Evolutionary conservation across 2,113 vertebrate species (phyloP).

Genomic region (Stomatorhinus ivindoensis): DNA sequence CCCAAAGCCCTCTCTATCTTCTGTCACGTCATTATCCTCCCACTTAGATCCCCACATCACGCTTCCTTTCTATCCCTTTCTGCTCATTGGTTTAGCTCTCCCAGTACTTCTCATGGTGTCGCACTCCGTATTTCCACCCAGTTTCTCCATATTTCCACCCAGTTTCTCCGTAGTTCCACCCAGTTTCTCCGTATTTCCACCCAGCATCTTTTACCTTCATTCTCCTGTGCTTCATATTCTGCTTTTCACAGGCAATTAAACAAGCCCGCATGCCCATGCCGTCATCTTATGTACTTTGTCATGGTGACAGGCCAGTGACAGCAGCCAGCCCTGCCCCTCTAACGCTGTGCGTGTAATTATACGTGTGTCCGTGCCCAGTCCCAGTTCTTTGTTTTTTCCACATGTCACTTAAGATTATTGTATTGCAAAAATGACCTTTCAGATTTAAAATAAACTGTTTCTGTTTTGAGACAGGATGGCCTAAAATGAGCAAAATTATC

Average conservation of each 20-base stretch:
- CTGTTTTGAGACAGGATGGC: too few species aligned
- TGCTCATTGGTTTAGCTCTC: not conserved
- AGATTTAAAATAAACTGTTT: too few species aligned
- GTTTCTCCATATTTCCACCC: too few species aligned
- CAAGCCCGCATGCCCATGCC: not conserved
- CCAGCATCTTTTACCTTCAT: conserved; percentile 6
- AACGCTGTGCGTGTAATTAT: not conserved
- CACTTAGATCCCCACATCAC: not conserved
- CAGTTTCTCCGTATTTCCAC: conserved; percentile 19
- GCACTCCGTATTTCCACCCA: conserved; percentile 26
- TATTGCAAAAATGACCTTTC: too few species aligned
- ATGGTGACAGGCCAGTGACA: conserved; percentile 6
- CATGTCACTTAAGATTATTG: not conserved
- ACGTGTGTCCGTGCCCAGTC: not conserved
- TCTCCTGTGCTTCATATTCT: not conserved
- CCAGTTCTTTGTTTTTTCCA: not conserved
- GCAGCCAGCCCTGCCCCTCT: not conserved
- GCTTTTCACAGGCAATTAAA: not conserved
- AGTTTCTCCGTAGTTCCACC: too few species aligned
- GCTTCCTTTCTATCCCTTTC: not conserved
- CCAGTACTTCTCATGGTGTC: conserved; percentile 4
- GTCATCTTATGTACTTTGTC: conserved; percentile 7
- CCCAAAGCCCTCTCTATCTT: not conserved
- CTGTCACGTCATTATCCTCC: not conserved
- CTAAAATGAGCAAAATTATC: too few species aligned